These are phyloP conservation scores for Cynopterus sphinx DNA, from an alignment of 2,797 vertebrate species.

Conservation along the genomic window DNA sequence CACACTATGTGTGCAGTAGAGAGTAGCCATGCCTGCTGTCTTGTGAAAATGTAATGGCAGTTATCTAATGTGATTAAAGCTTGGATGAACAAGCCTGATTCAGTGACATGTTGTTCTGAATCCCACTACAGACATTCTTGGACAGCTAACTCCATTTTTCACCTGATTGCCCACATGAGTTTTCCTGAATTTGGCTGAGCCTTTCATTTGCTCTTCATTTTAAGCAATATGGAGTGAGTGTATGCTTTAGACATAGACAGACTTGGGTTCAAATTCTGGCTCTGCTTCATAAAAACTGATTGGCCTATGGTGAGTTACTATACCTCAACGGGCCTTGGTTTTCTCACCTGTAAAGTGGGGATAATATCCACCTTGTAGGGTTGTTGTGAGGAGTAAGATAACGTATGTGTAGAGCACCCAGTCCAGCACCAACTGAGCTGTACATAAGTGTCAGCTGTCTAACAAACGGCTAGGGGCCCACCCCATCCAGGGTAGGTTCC, in stretches of 20 bases:
- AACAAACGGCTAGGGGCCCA: background rate
- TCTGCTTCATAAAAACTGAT: constrained; percentile 5
- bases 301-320: background rate
- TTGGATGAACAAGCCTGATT: constrained; percentile 66
- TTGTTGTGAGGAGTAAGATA: background rate
- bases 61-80: constrained; percentile 63
- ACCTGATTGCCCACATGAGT: constrained; percentile 34
- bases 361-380: background rate
- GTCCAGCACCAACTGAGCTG: background rate
- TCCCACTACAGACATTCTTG: constrained; percentile 68
- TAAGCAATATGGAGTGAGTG: background rate
- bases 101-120: constrained; percentile 63
- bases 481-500: background rate
- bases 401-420: background rate
- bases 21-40: constrained; percentile 66
- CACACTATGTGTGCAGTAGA: constrained; percentile 62
- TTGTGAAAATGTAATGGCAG: constrained; percentile 60
- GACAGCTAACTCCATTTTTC: constrained; percentile 39
- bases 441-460: background rate
- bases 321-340: background rate
- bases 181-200: constrained; percentile 38
- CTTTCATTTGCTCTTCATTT: constrained; percentile 39
- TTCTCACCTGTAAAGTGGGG: background rate
- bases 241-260: background rate
- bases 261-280: background rate